A percentile compares a stretch with the other conserved stretches of the same genome.
Conservation (phyloP, 2,113 vertebrate genomes). For the Dissostichus mawsoni region DNA sequence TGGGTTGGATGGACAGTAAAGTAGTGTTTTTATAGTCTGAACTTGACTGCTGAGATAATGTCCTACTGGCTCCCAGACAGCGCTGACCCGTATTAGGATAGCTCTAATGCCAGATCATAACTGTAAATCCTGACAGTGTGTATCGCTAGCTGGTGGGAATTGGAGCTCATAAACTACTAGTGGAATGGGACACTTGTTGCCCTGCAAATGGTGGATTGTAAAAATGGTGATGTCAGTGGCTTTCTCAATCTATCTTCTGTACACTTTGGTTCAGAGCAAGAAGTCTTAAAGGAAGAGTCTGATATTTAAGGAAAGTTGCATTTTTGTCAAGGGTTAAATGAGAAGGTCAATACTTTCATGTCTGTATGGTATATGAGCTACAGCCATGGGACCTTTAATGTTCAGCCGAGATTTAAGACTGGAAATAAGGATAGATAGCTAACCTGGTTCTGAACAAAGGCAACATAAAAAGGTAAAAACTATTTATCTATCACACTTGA, state of each 20-base stretch:
- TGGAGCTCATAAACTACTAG: conserved; percentile 2
- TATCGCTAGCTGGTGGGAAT: conserved; percentile 8
- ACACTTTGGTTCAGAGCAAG: not conserved
- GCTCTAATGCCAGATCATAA: conserved; percentile 37
- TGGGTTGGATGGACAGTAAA: conserved; percentile 54
- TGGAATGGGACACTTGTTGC: conserved; percentile 37
- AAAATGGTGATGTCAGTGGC: not conserved
- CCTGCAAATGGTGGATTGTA: not conserved
- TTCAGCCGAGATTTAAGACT: not conserved
- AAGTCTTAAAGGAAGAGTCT: not conserved
- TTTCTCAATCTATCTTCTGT: not conserved
- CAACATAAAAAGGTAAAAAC: not conserved
- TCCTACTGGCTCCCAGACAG: conserved; percentile 29
- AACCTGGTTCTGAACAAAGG: not conserved
- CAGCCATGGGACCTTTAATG: not conserved
- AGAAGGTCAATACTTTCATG: not conserved
- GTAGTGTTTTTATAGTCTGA: conserved; percentile 61
- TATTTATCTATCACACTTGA: not conserved
- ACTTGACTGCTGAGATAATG: conserved; percentile 50
- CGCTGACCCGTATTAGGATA: conserved; percentile 25
- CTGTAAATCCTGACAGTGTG: conserved; percentile 37
- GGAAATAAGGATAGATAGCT: not conserved
- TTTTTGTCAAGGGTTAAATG: not conserved
- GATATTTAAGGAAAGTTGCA: not conserved
- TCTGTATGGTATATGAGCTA: not conserved